Percentiles rank a stretch among this genome's conserved stretches.
Conservation (phyloP, 1,140 invertebrate genomes). For the Drosophila ohnishii region DNA sequence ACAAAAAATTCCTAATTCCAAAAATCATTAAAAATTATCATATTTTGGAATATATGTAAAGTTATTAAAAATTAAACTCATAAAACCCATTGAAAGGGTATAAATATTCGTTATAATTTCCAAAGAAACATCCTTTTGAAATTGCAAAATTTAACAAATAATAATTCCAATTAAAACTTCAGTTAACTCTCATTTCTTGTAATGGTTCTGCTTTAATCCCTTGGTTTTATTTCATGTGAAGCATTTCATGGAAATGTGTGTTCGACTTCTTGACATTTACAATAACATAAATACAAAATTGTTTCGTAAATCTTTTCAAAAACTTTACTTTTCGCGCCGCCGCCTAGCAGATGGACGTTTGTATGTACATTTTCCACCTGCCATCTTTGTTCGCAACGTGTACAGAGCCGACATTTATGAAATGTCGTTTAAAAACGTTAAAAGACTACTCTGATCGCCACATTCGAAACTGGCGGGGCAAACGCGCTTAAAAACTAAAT, state of each 20-base stretch:
- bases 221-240: conserved; percentile 52
- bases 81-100: no score
- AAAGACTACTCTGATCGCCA: conserved; percentile 74
- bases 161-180: background rate
- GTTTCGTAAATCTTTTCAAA: conserved; percentile 41
- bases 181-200: background rate
- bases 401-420: conserved; percentile 83
- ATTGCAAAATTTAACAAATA: no score
- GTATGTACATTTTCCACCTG: conserved; percentile 1
- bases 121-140: no score
- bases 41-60: no score
- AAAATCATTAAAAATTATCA: no score
- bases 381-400: conserved; percentile 38
- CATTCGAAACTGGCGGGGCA: conserved; percentile 26
- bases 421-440: conserved; percentile 82
- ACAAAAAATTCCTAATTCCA: no score
- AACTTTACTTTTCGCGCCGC: conserved; percentile 44
- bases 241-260: conserved; percentile 81
- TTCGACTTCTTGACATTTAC: conserved; percentile 48
- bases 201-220: conserved; percentile 37
- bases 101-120: no score
- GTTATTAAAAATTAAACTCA: no score
- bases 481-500: conserved; percentile 67
- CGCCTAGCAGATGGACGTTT: conserved; percentile 12
- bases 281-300: conserved; percentile 67